A percentile compares a stretch with the other conserved stretches of the same genome.
These are phyloP conservation scores for Epizoanthus illoricatus DNA, from an alignment of 92 coral and sea anemone genomes.

Conservation along the genomic window DNA sequence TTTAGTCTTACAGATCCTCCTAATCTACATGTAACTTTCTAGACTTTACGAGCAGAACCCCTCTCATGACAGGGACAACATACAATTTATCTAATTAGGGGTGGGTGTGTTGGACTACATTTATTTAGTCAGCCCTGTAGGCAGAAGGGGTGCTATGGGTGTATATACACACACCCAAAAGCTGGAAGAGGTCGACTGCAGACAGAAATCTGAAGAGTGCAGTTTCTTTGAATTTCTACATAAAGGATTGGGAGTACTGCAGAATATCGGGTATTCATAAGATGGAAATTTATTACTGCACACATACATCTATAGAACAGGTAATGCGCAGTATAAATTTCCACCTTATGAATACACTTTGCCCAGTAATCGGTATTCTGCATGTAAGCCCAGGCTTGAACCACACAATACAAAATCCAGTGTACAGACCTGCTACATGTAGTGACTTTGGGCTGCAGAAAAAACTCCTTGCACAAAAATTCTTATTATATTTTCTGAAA, in stretches of 20 bases:
- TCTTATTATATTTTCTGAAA: neutral
- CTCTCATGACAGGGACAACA: neutral
- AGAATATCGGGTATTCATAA: neutral
- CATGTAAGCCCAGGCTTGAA: neutral
- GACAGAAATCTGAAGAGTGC: constrained; percentile 1
- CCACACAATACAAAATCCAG: neutral
- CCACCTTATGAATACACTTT: constrained; percentile 2
- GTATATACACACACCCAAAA: neutral
- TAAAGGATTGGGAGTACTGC: constrained; percentile 3
- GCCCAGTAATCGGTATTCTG: neutral
- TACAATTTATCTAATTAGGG: neutral
- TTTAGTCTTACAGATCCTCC: neutral
- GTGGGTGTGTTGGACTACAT: neutral
- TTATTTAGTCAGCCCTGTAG: neutral
- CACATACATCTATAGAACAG: constrained; percentile 2
- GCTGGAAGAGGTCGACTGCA: neutral
- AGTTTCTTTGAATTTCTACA: constrained; percentile 2
- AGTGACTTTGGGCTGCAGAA: constrained; percentile 5
- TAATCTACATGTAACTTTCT: neutral
- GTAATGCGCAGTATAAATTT: neutral
- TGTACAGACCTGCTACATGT: neutral
- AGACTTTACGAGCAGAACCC: neutral
- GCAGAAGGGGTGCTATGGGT: neutral
- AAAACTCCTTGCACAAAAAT: neutral
- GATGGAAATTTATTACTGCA: neutral